phyloP scores from a whole-genome alignment of 1,140 invertebrate species.

The Trypoxylus dichotomus region DNA sequence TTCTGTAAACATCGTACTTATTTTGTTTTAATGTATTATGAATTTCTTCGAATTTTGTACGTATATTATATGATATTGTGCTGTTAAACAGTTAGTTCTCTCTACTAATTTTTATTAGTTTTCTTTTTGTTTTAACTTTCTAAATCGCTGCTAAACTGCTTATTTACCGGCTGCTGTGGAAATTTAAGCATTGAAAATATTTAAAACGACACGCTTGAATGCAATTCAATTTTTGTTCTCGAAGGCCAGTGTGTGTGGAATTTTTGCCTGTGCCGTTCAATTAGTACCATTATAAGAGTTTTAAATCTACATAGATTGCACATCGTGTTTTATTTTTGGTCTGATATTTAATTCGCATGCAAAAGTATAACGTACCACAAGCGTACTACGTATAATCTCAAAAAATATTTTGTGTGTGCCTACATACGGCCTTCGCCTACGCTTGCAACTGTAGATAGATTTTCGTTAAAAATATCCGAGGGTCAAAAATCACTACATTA shows the following conservation, averaged over 20 bases:
- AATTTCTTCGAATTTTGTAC: too few species aligned
- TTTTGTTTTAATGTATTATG: background rate
- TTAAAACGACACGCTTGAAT: background rate
- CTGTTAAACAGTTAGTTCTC: too few species aligned
- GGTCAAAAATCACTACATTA: slow-evolving; percentile 13
- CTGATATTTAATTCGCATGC: background rate
- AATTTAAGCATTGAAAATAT: background rate
- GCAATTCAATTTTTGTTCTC: background rate
- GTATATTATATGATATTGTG: too few species aligned
- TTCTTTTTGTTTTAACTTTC: too few species aligned
- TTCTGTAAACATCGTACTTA: background rate
- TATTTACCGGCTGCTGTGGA: background rate
- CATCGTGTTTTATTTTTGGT: background rate
- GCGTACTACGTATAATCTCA: background rate
- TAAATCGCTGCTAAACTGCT: too few species aligned
- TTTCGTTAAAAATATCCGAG: background rate
- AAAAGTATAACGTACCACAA: background rate
- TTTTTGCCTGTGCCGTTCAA: background rate
- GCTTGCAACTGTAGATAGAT: background rate
- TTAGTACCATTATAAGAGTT: background rate
- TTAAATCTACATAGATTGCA: background rate
- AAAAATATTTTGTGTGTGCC: background rate
- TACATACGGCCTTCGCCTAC: background rate
- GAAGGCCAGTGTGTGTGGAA: background rate
- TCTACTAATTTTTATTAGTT: too few species aligned